Conservation (phyloP, 1,140 invertebrate genomes). For the Pissodes strobi region DNA sequence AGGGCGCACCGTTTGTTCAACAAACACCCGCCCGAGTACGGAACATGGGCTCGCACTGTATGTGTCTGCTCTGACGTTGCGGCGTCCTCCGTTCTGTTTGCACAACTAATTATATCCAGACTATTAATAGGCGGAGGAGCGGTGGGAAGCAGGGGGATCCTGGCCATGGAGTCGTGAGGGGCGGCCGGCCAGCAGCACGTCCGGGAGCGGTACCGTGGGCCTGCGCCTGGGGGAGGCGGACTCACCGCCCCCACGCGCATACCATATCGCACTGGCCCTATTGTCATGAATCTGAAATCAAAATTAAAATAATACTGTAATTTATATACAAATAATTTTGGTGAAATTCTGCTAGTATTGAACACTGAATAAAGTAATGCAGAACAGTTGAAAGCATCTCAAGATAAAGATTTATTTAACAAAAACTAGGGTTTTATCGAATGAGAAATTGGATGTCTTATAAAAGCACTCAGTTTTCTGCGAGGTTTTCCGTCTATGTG, state of each 20-base stretch:
- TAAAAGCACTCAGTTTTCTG: too few species aligned
- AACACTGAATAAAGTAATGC: too few species aligned
- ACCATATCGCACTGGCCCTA: constrained; percentile 64
- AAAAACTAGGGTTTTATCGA: too few species aligned
- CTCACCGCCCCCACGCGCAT: constrained; percentile 60
- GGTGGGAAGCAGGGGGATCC: constrained; percentile 48
- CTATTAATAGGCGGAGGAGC: constrained; percentile 52
- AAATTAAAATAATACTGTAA: not conserved
- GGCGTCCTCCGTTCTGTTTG: constrained; percentile 55
- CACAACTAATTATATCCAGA: constrained; percentile 56
- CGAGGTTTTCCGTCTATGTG: too few species aligned
- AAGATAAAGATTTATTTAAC: not conserved
- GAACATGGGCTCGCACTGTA: constrained; percentile 46
- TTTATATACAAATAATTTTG: too few species aligned
- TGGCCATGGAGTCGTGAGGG: constrained; percentile 49
- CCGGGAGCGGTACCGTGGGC: constrained; percentile 53
- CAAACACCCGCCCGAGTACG: constrained; percentile 40
- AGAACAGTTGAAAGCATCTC: not conserved
- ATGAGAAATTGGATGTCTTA: too few species aligned
- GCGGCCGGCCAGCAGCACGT: constrained; percentile 49
- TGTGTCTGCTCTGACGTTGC: constrained; percentile 56
- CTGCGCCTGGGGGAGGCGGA: constrained; percentile 53
- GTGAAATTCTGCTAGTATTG: too few species aligned
- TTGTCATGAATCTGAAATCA: constrained; percentile 58
- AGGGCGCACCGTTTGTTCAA: constrained; percentile 48